A percentile compares a stretch with the other conserved stretches of the same genome.
Conservation (phyloP, 2,797 vertebrate species). For the Cephalopachus bancanus region DNA sequence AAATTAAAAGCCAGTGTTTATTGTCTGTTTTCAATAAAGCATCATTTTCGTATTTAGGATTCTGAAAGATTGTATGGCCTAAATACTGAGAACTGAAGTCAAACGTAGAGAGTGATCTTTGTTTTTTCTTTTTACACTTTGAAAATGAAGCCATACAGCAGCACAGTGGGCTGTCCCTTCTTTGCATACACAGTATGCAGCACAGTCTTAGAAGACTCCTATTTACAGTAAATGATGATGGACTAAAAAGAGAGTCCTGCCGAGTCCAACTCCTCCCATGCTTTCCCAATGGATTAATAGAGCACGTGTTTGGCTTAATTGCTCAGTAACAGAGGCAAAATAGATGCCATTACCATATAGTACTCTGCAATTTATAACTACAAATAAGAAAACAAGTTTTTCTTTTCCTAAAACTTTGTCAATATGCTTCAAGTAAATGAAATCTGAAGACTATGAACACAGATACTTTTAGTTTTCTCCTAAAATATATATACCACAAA, state of each 20-base stretch:
- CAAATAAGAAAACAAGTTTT: constrained; percentile 25
- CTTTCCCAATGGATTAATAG: constrained; percentile 71
- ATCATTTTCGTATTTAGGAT: neutral
- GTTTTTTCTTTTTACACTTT: constrained; percentile 53
- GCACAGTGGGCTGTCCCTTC: constrained; percentile 63
- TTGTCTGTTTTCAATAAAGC: constrained; percentile 35
- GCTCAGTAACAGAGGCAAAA: constrained; percentile 77
- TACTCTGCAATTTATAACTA: constrained; percentile 62
- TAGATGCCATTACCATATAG: constrained; percentile 67
- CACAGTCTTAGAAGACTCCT: constrained; percentile 58
- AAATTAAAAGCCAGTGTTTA: neutral
- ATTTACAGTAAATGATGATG: constrained; percentile 77
- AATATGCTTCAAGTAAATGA: neutral
- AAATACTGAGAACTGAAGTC: constrained; percentile 34
- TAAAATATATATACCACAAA: neutral
- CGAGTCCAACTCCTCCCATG: constrained; percentile 74
- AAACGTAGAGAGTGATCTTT: neutral
- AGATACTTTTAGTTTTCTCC: neutral
- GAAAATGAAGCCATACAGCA: constrained; percentile 76
- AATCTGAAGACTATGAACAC: neutral
- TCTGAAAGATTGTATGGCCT: constrained; percentile 57
- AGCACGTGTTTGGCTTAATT: constrained; percentile 78
- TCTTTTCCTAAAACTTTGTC: constrained; percentile 2
- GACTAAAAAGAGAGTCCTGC: constrained; percentile 72
- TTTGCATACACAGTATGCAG: constrained; percentile 50